Percentiles rank a stretch among this genome's conserved stretches.
These are phyloP conservation scores for Tuberolachnus salignus DNA, from an alignment of 2,888 invertebrate species.

Conservation along the genomic window DNA sequence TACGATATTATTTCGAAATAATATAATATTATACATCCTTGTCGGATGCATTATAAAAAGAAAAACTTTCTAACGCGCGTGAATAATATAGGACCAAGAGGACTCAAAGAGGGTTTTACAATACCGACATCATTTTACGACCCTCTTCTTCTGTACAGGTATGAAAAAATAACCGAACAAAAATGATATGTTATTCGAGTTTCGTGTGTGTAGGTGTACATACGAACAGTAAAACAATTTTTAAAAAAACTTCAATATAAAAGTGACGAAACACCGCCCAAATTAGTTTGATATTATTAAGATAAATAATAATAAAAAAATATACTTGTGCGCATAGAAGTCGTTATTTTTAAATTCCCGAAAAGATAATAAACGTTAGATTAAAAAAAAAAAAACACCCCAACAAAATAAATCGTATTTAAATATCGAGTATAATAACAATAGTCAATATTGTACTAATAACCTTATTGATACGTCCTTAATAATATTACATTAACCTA, in stretches of 20 bases:
- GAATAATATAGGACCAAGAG: not conserved
- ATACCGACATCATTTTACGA: conserved; percentile 28
- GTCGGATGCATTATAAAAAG: not conserved
- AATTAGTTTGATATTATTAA: not conserved
- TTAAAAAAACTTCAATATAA: not conserved
- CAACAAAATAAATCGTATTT: not conserved
- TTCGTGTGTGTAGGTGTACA: not conserved
- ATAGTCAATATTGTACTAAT: not conserved
- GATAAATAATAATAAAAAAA: not conserved
- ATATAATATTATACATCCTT: too few relatives aligned
- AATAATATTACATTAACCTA: too few relatives aligned
- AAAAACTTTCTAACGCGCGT: conserved; percentile 4
- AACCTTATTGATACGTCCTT: too few relatives aligned
- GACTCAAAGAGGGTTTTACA: conserved; percentile 4
- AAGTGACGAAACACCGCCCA: not conserved
- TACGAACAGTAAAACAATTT: not conserved
- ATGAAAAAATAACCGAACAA: too few relatives aligned
- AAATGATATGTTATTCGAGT: not conserved
- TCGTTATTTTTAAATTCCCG: too few relatives aligned
- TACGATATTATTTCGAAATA: conserved; percentile 5
- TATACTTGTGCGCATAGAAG: too few relatives aligned
- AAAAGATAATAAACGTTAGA: too few relatives aligned
- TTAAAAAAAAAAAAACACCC: too few relatives aligned
- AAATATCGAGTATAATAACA: not conserved
- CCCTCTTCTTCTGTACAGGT: not conserved